Evolutionary conservation across 2,797 vertebrate species (phyloP).

Genomic region (Diglossa cyanea): DNA sequence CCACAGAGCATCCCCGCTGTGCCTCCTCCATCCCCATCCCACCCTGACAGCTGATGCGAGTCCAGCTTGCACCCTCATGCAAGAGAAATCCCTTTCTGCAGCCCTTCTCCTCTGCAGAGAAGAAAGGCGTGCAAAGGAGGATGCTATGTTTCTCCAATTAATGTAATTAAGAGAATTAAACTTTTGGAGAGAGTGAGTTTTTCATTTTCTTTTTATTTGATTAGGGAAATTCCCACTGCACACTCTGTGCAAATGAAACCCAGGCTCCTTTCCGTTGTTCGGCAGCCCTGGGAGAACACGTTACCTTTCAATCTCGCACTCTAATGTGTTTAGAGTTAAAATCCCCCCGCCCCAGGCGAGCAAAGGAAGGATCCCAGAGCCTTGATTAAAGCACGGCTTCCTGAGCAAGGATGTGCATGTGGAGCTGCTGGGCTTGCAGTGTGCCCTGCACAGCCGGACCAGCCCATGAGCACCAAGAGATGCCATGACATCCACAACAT

Average conservation of each 20-base stretch:
- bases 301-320: constrained; percentile 76
- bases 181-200: constrained; percentile 73
- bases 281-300: constrained; percentile 69
- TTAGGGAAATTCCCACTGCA: constrained; percentile 77
- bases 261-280: constrained; percentile 75
- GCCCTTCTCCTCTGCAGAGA: neutral
- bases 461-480: neutral
- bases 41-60: accelerated
- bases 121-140: constrained; percentile 4
- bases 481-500: neutral
- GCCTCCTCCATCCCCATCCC: neutral
- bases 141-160: constrained; percentile 74
- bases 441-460: neutral
- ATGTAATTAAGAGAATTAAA: constrained; percentile 82
- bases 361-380: constrained; percentile 71
- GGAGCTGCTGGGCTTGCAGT: neutral
- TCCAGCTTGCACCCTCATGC: neutral
- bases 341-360: constrained; percentile 62
- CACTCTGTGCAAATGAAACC: constrained; percentile 77
- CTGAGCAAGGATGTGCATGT: neutral
- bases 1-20: neutral
- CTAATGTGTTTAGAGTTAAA: constrained; percentile 79
- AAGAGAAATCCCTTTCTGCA: neutral
- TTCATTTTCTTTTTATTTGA: constrained; percentile 83
- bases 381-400: constrained; percentile 75